Conservation (phyloP, 1,140 invertebrate genomes). For the Drosophila littoralis region DNA sequence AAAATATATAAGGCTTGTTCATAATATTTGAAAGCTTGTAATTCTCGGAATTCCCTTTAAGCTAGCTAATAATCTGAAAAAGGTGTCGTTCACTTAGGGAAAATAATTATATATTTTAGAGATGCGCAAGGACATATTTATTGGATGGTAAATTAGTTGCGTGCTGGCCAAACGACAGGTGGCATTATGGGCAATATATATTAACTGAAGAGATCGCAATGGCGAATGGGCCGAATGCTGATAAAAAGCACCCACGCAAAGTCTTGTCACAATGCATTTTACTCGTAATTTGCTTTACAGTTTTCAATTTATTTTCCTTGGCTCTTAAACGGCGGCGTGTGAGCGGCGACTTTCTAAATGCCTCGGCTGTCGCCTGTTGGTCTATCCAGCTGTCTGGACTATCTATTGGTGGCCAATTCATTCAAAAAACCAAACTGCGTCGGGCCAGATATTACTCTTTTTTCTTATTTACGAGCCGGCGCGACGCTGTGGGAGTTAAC, state of each 20-base stretch:
- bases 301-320: constrained; percentile 79
- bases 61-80: too few relatives aligned
- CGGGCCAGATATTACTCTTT: constrained; percentile 21
- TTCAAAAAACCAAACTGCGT: constrained; percentile 38
- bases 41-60: too few relatives aligned
- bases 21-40: too few relatives aligned
- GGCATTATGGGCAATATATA: constrained; percentile 12
- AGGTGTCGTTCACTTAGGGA: too few relatives aligned
- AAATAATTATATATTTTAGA: neutral
- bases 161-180: neutral
- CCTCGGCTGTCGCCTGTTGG: constrained; percentile 46
- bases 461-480: constrained; percentile 55
- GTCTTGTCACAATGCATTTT: constrained; percentile 82
- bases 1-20: too few relatives aligned
- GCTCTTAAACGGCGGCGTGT: constrained; percentile 56
- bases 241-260: constrained; percentile 63
- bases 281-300: constrained; percentile 80
- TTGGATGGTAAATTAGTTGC: constrained; percentile 36
- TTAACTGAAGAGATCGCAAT: constrained; percentile 14
- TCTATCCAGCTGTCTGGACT: constrained; percentile 47
- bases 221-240: neutral
- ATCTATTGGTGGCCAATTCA: constrained; percentile 72
- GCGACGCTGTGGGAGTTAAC: constrained; percentile 56
- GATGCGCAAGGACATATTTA: constrained; percentile 6
- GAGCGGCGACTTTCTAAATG: constrained; percentile 76